These are phyloP conservation scores for Xenopus laevis DNA, from an alignment of 2,113 vertebrate species.

Conservation along the genomic window DNA sequence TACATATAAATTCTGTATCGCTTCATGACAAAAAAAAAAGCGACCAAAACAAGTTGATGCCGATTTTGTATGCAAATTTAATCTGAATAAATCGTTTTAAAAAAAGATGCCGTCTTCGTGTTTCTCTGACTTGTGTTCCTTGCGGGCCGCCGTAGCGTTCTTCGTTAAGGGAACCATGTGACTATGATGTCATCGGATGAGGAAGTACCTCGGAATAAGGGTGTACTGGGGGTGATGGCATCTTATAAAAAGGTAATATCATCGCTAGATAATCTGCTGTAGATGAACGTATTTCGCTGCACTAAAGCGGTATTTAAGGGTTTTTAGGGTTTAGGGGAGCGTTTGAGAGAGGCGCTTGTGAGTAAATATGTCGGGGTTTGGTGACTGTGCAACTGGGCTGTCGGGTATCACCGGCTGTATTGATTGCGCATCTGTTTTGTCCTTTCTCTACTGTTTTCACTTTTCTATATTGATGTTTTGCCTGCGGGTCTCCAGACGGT, in stretches of 20 bases:
- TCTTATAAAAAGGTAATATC: slow-evolving; percentile 38
- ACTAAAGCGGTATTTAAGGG: no score
- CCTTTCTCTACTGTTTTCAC: no score
- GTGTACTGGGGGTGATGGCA: slow-evolving; percentile 39
- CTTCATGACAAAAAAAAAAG: no score
- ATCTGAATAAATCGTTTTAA: no score
- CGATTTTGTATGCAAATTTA: no score
- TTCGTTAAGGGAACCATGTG: slow-evolving; percentile 9
- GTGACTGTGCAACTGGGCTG: not conserved
- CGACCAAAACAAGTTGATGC: no score
- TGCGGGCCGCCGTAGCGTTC: slow-evolving; percentile 3
- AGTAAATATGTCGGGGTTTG: not conserved
- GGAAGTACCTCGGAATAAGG: slow-evolving; percentile 29
- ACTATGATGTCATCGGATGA: slow-evolving; percentile 37
- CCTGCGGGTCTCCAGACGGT: no score
- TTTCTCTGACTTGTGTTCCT: not conserved
- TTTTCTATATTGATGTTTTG: no score
- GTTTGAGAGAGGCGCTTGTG: not conserved
- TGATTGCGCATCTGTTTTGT: not conserved
- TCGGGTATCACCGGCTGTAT: not conserved
- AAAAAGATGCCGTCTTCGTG: no score
- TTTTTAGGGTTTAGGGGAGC: not conserved
- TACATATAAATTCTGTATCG: no score
- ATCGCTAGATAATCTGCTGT: not conserved
- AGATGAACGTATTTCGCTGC: not conserved